Evolutionary conservation across 2,888 invertebrate genomes (phyloP), one percentile per base, ranked within the genome.

Genomic region (Chaetogeoica ovagalla): DNA sequence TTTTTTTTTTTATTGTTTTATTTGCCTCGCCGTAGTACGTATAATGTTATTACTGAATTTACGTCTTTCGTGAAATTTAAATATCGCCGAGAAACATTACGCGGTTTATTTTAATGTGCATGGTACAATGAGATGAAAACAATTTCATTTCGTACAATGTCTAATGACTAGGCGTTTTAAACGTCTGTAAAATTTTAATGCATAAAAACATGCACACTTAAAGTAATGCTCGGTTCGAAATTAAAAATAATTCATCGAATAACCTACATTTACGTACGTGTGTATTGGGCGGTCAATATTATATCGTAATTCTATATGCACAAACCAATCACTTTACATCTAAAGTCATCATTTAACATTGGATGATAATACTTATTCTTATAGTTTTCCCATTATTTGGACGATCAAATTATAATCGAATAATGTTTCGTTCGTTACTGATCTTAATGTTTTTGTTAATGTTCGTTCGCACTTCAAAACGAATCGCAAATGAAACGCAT

Each of bases 51-150:
- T 55, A 17, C 48, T 37, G 8, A 60, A 60, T 71, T 48, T 70
- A 60, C 48, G 70, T 65, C 43, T 57, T 75, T 60, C 43, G 30
- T 43, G 43, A 60, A 72, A 72, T 60, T 60, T 65, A 57, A 75
- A 66, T 75, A 43, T 75, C 65, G 19, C 43, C 13, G 65, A 57
- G 57, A 23, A 66, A 66, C 39, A 39, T 74, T 74, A 74, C 19
- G 55, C 11, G 39, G 57, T 74, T 74, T 13, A 65, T 65, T 57
- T 74, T 74, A 65, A 74, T 74, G 55, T 57, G 37, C 6, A 7
- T 21, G 21, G 0, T 8, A 59, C 15, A 17, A 5, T 8, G n/a
- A 23, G 65, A 39, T 39, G 11, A 57, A 57, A 65, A 74, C 23
- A 13, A 23, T 43, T 65, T 39, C 39, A 66, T 66, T 75, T 39